Evolutionary conservation across 2,888 invertebrate species (phyloP).

Genomic region (Morpho achilles): DNA sequence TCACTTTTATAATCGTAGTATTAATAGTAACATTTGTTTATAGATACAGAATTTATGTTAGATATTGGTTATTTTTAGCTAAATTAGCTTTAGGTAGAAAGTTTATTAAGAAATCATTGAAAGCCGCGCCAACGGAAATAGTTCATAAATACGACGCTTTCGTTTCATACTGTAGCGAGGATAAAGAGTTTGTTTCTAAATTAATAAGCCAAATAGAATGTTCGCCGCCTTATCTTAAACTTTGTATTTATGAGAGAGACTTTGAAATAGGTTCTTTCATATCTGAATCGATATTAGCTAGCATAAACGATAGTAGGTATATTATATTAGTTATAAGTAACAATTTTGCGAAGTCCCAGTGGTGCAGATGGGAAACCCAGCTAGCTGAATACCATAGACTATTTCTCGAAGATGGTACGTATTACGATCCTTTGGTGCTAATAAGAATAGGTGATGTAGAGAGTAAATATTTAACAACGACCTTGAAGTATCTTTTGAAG

Average conservation of each 20-base stretch:
- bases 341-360: constrained; percentile 84
- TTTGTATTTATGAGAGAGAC: constrained; percentile 85
- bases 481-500: constrained; percentile 80
- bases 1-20: constrained; percentile 51
- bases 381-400: constrained; percentile 82
- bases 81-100: constrained; percentile 71
- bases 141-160: constrained; percentile 79
- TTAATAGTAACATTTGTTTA: constrained; percentile 44
- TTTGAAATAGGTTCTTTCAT: constrained; percentile 82
- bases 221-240: constrained; percentile 76
- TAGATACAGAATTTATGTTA: constrained; percentile 70
- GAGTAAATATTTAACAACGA: constrained; percentile 75
- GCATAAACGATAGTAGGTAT: constrained; percentile 82
- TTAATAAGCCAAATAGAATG: constrained; percentile 81
- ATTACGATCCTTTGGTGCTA: constrained; percentile 80
- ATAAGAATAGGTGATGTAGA: constrained; percentile 81
- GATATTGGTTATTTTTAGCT: constrained; percentile 77
- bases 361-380: constrained; percentile 86
- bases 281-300: constrained; percentile 82
- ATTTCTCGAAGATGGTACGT: constrained; percentile 77
- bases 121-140: constrained; percentile 27
- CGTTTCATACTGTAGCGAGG: constrained; percentile 80
- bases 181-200: constrained; percentile 80
- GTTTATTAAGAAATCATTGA: constrained; percentile 44
- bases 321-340: constrained; percentile 83